Evolutionary conservation across 2,113 vertebrate genomes (phyloP), one percentile per base, ranked within the genome.

Genomic region (Ptilonorhynchus violaceus): DNA sequence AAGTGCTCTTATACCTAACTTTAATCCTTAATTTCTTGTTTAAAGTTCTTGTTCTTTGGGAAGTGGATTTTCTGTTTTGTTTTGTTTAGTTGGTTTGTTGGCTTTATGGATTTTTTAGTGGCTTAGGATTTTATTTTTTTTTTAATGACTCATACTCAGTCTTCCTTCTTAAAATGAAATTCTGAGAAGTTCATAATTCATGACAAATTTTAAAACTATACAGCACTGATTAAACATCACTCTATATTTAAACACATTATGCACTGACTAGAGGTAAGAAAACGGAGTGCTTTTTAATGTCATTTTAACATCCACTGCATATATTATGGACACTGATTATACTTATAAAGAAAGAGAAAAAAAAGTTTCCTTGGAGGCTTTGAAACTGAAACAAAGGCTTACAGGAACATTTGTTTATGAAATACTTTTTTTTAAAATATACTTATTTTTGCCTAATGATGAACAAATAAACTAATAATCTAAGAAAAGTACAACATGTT

Each of bases 251-350:
- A 87, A 93, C 7, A 66, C 8, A 67, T 70, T 89, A 68, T 16
- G 12, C 12, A 89, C 17, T 73, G 5, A 60, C 19, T 78, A 83
- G 23, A 80, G 39, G 35, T 50, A 93, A 79, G 28, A 95, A 97
- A 94, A 88, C 5, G 3, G 33, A 93, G n/a, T 66, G 59, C 3
- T 66, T 82, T 95, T 66, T 59, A 79, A 97, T 86, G 41, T 30
- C 5, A 72, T 92, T 95, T 95, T 79, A 85, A 87, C 25, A 91
- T 68, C 56, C 92, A 60, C 39, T 60, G 16, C 23, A 81, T 55
- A 49, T 37, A 67, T 78, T 95, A 68, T 33, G 14, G 68, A 5
- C 33, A 70, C 25, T 24, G 53, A 79, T 31, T 30, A 70, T 23
- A 39, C 5, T 88, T 68, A 66, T 2, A 85, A 74, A 88, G 28